These are phyloP conservation scores for Notarius quadriscutis DNA, from an alignment of 2,113 vertebrate genomes.

Conservation along the genomic window DNA sequence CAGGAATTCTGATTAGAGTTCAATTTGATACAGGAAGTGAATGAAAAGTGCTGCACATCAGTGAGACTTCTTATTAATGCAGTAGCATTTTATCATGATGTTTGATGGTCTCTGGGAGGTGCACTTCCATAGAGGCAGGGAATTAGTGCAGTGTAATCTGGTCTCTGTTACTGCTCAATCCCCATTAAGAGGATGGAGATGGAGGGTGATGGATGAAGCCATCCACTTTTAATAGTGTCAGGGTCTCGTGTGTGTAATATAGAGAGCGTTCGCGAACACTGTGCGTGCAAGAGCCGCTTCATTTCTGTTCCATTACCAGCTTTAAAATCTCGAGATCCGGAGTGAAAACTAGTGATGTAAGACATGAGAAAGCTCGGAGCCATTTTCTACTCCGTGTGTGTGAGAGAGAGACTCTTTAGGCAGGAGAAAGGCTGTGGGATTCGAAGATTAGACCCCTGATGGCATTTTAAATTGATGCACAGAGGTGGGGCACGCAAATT, in stretches of 20 bases:
- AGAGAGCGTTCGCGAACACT: background rate
- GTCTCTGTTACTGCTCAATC: background rate
- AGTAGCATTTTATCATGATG: background rate
- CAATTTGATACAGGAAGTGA: background rate
- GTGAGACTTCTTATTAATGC: background rate
- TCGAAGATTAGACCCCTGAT: background rate
- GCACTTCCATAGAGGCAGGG: background rate
- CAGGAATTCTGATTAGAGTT: background rate
- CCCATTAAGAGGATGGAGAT: constrained; percentile 13
- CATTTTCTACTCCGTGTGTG: background rate
- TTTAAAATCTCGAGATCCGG: background rate
- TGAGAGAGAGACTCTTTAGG: background rate
- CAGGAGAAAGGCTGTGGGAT: background rate
- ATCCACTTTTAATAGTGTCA: constrained; percentile 8
- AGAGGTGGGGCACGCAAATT: constrained; percentile 2
- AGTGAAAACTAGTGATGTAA: constrained; percentile 1
- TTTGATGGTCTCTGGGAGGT: background rate
- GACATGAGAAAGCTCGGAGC: background rate
- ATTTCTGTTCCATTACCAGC: constrained; percentile 28
- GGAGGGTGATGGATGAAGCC: constrained; percentile 15
- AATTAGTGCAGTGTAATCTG: constrained; percentile 11
- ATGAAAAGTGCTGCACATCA: background rate
- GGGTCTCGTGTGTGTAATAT: constrained; percentile 23
- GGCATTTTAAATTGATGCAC: constrained; percentile 1
- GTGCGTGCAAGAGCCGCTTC: background rate